Percentiles rank a stretch among this genome's conserved stretches.
These are phyloP conservation scores for Porites evermanni DNA, from an alignment of 92 coral and sea anemone genomes.

Conservation along the genomic window DNA sequence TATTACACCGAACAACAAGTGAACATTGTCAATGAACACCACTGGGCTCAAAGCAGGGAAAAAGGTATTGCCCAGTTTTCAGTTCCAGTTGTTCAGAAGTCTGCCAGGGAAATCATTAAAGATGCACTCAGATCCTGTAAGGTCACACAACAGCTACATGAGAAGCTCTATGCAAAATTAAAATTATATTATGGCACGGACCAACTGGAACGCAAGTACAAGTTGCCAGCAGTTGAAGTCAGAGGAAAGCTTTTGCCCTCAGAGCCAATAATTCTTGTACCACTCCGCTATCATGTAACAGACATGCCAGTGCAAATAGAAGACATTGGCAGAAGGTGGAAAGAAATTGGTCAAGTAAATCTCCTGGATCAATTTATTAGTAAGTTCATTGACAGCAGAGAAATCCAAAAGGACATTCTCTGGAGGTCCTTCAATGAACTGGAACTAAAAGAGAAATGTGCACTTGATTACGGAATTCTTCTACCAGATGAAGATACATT, in stretches of 20 bases:
- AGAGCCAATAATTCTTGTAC: conserved; percentile 37
- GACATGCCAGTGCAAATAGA: conserved; percentile 35
- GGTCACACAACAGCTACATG: not conserved
- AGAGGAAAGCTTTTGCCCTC: too few relatives aligned
- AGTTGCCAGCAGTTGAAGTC: not conserved
- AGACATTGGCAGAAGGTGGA: conserved; percentile 21
- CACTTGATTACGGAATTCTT: conserved; percentile 44
- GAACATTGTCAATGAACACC: not conserved
- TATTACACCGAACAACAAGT: conserved; percentile 2
- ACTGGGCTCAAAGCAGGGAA: not conserved
- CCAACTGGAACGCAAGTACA: not conserved
- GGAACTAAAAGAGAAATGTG: not conserved
- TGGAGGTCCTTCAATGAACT: not conserved
- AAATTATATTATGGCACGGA: conserved; percentile 9
- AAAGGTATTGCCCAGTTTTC: not conserved
- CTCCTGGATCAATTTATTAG: conserved; percentile 23
- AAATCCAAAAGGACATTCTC: conserved; percentile 42
- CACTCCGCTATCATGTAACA: not conserved
- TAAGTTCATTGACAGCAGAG: conserved; percentile 26
- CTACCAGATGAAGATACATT: conserved; percentile 41
- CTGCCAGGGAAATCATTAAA: not conserved
- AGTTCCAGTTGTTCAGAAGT: not conserved
- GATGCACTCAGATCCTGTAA: not conserved
- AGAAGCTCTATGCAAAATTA: too few relatives aligned
- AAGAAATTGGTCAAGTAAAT: conserved; percentile 18